Conservation (phyloP, 2,797 vertebrate species). For the Myotis planiceps region DNA sequence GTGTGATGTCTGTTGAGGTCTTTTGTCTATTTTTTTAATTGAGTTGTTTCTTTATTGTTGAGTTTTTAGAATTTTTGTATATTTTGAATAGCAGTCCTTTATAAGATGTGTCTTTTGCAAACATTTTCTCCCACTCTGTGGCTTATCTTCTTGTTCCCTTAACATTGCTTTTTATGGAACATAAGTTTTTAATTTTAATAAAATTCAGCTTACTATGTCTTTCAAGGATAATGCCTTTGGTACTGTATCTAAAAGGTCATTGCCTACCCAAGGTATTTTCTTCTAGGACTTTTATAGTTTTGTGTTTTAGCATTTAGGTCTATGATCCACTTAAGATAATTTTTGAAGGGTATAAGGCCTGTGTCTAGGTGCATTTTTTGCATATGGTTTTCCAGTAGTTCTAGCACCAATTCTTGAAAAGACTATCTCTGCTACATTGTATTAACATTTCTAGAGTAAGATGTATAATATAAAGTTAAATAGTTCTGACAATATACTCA, state of each 20-base stretch:
- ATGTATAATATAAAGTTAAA: background rate
- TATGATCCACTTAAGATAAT: background rate
- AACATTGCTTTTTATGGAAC: background rate
- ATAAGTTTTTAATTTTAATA: background rate
- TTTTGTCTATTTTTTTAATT: background rate
- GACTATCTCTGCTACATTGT: background rate
- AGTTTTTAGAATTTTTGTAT: background rate
- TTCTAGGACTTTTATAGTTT: background rate
- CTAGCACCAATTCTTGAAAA: background rate
- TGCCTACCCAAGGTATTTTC: background rate
- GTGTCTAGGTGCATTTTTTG: background rate
- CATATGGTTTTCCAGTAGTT: background rate
- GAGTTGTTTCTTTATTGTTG: background rate
- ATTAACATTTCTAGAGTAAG: background rate
- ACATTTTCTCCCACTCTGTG: background rate
- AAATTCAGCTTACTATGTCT: background rate
- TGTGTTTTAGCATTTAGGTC: background rate
- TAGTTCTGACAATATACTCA: background rate
- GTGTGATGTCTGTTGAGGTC: background rate
- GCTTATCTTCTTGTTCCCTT: background rate
- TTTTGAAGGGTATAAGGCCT: background rate
- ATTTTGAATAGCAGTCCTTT: background rate
- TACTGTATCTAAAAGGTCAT: background rate
- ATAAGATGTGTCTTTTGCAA: background rate
- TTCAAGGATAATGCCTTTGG: background rate